Evolutionary conservation across 2,113 vertebrate species (phyloP).

Genomic region (Hyaena hyaena): DNA sequence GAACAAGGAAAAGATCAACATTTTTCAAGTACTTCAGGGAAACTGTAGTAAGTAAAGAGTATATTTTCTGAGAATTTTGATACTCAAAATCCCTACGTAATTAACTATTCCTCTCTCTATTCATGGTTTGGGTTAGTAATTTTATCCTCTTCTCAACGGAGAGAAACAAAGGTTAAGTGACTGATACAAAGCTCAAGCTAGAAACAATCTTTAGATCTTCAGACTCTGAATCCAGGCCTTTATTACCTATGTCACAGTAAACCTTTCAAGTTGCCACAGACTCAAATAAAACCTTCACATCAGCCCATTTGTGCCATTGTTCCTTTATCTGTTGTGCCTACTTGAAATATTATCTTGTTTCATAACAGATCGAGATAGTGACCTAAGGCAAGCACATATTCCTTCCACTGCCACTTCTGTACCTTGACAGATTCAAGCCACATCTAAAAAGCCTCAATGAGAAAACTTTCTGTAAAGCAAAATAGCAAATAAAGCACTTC

Average conservation of each 20-base stretch:
- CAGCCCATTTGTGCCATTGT: not conserved
- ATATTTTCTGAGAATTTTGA: not conserved
- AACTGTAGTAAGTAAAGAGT: not conserved
- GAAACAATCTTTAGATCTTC: not conserved
- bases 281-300: conserved; percentile 45
- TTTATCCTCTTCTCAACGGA: not conserved
- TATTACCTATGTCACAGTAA: not conserved
- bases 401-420: not conserved
- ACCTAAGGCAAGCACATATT: not conserved
- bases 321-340: conserved; percentile 37
- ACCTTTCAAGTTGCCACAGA: conserved; percentile 47
- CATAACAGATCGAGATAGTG: not conserved
- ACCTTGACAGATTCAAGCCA: not conserved
- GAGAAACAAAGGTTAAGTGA: not conserved
- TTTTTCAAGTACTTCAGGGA: not conserved
- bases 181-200: not conserved
- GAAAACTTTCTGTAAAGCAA: not conserved
- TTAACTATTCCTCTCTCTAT: not conserved
- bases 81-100: not conserved
- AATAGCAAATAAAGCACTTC: not conserved
- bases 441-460: not conserved
- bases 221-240: not conserved
- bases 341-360: conserved; percentile 51
- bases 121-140: conserved; percentile 22
- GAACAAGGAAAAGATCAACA: conserved; percentile 15